Conservation (phyloP, 1,140 invertebrate genomes). For the Neomicropteryx cornuta region DNA sequence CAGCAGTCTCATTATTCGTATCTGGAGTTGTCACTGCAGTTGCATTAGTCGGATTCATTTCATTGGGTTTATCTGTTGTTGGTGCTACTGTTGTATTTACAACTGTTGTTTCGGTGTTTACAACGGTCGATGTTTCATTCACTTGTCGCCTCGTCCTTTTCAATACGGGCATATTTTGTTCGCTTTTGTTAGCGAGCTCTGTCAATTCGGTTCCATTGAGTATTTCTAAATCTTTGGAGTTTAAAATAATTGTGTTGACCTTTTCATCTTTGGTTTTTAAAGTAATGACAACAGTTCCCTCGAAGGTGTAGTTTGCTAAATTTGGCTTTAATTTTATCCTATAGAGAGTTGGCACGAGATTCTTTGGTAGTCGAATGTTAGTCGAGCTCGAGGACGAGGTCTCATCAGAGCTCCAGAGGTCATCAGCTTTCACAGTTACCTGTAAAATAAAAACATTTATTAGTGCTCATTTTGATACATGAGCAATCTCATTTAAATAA, state of each 20-base stretch:
- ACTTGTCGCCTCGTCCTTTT: constrained; percentile 15
- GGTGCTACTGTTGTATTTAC: too few species aligned
- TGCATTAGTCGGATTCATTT: constrained; percentile 18
- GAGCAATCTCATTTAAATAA: too few species aligned
- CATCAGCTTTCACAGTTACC: too few species aligned
- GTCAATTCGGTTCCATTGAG: constrained; percentile 25
- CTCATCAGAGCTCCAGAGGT: too few species aligned
- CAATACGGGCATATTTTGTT: constrained; percentile 15
- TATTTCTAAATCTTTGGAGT: constrained; percentile 51
- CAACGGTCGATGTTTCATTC: constrained; percentile 12
- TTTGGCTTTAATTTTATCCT: constrained; percentile 50
- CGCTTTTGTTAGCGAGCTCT: too few species aligned
- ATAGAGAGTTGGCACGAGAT: constrained; percentile 56
- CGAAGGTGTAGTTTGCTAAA: constrained; percentile 46
- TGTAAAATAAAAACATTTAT: too few species aligned
- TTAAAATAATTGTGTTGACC: constrained; percentile 47
- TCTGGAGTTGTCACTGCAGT: neutral
- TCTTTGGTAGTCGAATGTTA: constrained; percentile 42
- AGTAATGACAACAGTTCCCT: constrained; percentile 48
- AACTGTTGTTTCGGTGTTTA: neutral
- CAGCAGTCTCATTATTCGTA: neutral
- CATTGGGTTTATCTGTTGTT: too few species aligned
- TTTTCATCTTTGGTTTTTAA: constrained; percentile 24
- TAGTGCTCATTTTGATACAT: too few species aligned
- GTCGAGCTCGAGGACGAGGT: too few species aligned